Evolutionary conservation across 2,888 invertebrate genomes (phyloP).

Genomic region (Danaus chrysippus): DNA sequence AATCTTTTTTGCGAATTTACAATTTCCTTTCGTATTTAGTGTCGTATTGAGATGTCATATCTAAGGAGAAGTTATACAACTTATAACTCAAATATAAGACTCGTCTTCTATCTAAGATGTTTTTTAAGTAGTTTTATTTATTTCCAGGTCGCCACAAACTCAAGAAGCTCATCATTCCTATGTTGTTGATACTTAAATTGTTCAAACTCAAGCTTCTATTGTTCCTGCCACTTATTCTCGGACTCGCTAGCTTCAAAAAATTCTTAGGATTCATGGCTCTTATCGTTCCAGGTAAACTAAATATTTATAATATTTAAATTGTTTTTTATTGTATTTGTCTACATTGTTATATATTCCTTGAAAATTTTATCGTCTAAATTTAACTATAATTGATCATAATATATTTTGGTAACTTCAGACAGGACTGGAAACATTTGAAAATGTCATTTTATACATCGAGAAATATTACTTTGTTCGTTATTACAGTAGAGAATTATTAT

Average conservation of each 20-base stretch:
- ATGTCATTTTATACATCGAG: too few species aligned
- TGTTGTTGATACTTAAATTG: constrained; percentile 88
- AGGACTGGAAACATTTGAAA: too few species aligned
- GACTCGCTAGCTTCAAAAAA: constrained; percentile 91
- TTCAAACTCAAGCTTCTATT: constrained; percentile 90
- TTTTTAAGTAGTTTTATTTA: background rate
- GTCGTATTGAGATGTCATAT: too few species aligned
- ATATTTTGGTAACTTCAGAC: too few species aligned
- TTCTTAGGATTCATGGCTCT: constrained; percentile 89
- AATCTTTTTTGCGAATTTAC: too few species aligned
- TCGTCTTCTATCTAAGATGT: too few species aligned
- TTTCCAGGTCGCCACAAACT: constrained; percentile 86
- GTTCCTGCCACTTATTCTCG: constrained; percentile 90
- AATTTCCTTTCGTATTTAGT: too few species aligned
- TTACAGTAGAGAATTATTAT: too few species aligned
- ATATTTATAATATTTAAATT: background rate
- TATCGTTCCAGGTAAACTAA: constrained; percentile 81
- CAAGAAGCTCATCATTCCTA: constrained; percentile 89
- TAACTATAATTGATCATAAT: too few species aligned
- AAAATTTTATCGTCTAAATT: background rate
- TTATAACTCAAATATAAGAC: too few species aligned
- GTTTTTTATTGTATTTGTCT: background rate
- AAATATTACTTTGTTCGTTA: too few species aligned
- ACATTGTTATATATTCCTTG: background rate
- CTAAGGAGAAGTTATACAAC: too few species aligned